A percentile compares a stretch with the other conserved stretches of the same genome.
phyloP scores from a whole-genome alignment of 1,140 invertebrate genomes.

The Zaprionus vittiger region DNA sequence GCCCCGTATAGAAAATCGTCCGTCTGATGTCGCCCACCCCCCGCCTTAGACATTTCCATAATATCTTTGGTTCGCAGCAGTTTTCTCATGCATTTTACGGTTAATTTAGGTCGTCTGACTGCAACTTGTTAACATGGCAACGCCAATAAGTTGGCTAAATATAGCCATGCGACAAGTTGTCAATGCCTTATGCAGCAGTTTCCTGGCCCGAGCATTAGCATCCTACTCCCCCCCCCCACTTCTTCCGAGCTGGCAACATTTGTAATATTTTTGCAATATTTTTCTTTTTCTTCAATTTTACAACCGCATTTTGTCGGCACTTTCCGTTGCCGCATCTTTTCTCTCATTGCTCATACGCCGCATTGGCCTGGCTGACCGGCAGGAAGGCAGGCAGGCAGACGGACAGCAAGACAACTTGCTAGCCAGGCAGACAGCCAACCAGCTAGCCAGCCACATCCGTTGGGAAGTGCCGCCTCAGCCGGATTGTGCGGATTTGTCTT shows the following conservation, averaged over 20 bases:
- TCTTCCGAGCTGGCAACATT: conserved; percentile 5
- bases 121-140: conserved; percentile 75
- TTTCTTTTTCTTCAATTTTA: conserved; percentile 32
- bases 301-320: conserved; percentile 50
- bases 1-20: conserved; percentile 43
- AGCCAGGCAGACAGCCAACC: background rate
- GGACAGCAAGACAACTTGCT: background rate
- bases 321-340: conserved; percentile 38
- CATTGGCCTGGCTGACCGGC: conserved; percentile 5
- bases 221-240: background rate
- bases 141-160: conserved; percentile 76
- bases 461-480: conserved; percentile 56
- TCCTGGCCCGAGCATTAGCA: conserved; percentile 71
- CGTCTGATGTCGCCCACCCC: conserved; percentile 21
- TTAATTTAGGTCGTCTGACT: conserved; percentile 74
- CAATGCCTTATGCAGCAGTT: conserved; percentile 57
- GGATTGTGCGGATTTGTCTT: conserved; percentile 71
- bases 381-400: background rate
- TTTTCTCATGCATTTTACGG: conserved; percentile 79
- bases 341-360: conserved; percentile 33
- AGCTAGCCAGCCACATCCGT: conserved; percentile 51
- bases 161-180: conserved; percentile 65
- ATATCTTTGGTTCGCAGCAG: conserved; percentile 26
- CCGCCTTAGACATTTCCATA: conserved; percentile 44
- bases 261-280: conserved; percentile 27